Evolutionary conservation across 2,888 invertebrate genomes (phyloP).

Genomic region (Drosophila meridionalis): DNA sequence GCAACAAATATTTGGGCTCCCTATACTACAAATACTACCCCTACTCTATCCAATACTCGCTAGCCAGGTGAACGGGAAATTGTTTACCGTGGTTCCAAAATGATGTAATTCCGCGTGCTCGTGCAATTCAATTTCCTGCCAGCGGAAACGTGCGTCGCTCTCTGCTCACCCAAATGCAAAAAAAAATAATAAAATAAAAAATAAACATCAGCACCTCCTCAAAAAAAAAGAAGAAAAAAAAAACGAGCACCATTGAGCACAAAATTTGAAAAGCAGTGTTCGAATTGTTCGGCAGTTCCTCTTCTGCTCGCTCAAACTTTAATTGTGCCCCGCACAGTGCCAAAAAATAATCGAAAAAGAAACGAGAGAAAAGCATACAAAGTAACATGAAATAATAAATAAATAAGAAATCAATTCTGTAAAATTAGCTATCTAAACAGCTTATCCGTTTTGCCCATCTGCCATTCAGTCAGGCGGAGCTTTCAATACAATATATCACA

Average conservation of each 20-base stretch:
- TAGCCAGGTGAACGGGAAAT: conserved; percentile 76
- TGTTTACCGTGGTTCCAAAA: conserved; percentile 80
- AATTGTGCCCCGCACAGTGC: conserved; percentile 48
- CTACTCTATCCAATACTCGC: conserved; percentile 1
- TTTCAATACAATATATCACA: conserved; percentile 56
- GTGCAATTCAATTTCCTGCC: conserved; percentile 84
- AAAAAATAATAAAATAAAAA: background rate
- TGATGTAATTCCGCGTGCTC: conserved; percentile 84
- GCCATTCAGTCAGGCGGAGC: conserved; percentile 14
- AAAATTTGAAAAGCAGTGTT: conserved; percentile 54
- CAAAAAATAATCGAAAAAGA: conserved; percentile 17
- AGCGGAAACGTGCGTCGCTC: conserved; percentile 80
- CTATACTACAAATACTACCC: background rate
- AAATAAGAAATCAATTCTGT: conserved; percentile 66
- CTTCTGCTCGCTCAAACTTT: conserved; percentile 37
- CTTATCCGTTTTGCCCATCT: conserved; percentile 56
- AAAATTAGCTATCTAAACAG: conserved; percentile 61
- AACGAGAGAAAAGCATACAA: conserved; percentile 1
- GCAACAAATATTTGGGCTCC: conserved; percentile 60
- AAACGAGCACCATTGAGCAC: conserved; percentile 15
- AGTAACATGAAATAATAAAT: conserved; percentile 39
- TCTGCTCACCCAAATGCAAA: conserved; percentile 57
- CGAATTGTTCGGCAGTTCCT: conserved; percentile 64
- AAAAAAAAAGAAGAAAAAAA: background rate
- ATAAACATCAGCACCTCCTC: conserved; percentile 2